Evolutionary conservation across 2,888 invertebrate species (phyloP).

Genomic region (Tiphia femorata): DNA sequence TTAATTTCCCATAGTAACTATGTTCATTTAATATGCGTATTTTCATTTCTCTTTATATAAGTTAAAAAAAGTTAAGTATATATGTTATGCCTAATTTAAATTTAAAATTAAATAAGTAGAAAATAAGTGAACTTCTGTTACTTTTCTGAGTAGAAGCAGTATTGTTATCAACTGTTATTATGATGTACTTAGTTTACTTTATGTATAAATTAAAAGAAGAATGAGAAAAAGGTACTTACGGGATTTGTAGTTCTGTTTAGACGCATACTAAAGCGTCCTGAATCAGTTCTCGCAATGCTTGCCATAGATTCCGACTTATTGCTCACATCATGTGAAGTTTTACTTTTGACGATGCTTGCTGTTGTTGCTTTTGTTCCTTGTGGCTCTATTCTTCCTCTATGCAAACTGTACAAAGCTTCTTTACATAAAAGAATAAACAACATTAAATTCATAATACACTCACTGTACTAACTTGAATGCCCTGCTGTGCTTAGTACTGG

Average conservation of each 20-base stretch:
- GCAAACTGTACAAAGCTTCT: constrained; percentile 68
- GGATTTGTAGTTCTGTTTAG: constrained; percentile 38
- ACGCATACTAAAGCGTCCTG: constrained; percentile 55
- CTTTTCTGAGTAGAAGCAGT: too few relatives aligned
- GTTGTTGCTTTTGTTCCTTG: constrained; percentile 70
- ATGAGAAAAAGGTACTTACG: constrained; percentile 30
- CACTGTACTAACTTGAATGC: constrained; percentile 41
- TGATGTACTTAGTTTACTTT: too few relatives aligned
- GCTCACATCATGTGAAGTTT: constrained; percentile 34
- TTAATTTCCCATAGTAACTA: background rate
- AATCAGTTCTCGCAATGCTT: constrained; percentile 54
- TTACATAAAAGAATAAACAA: background rate
- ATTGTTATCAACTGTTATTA: too few relatives aligned
- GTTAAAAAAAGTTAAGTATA: too few relatives aligned
- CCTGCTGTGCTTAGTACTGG: constrained; percentile 51
- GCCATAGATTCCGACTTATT: constrained; percentile 46
- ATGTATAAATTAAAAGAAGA: too few relatives aligned
- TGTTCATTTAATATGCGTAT: background rate
- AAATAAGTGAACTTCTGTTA: too few relatives aligned
- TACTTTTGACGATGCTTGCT: constrained; percentile 69
- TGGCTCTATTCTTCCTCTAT: constrained; percentile 75
- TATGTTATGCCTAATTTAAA: too few relatives aligned
- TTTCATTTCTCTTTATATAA: too few relatives aligned
- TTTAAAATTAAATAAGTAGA: too few relatives aligned
- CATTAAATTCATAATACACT: background rate